These are phyloP conservation scores for Gadus macrocephalus DNA, from an alignment of 2,113 vertebrate species.

Conservation along the genomic window DNA sequence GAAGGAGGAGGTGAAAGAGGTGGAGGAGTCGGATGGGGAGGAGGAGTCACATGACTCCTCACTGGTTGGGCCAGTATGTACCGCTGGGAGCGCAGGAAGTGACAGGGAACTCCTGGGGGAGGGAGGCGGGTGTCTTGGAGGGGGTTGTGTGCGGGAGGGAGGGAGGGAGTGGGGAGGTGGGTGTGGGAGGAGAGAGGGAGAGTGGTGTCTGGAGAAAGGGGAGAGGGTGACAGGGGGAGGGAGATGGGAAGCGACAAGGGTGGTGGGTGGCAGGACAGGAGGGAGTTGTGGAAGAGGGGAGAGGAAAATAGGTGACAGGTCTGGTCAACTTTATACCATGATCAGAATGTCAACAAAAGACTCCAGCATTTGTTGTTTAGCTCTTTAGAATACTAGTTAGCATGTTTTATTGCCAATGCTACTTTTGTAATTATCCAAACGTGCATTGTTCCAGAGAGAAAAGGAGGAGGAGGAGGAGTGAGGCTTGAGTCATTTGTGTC, in stretches of 20 bases:
- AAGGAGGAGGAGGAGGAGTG: too few species aligned
- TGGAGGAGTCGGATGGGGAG: conserved; percentile 19
- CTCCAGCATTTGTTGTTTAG: too few species aligned
- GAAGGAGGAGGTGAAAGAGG: neutral
- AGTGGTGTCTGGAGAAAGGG: conserved; percentile 14
- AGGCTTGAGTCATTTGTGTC: too few species aligned
- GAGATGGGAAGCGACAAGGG: conserved; percentile 30
- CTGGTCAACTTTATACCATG: too few species aligned
- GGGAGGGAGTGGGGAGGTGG: too few species aligned
- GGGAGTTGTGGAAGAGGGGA: conserved; percentile 18
- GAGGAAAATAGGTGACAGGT: neutral
- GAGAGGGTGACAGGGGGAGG: conserved; percentile 12
- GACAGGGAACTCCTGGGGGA: conserved; percentile 60
- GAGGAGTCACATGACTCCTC: conserved; percentile 23
- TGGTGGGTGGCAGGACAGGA: conserved; percentile 54
- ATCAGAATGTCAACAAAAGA: too few species aligned
- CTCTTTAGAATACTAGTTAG: too few species aligned
- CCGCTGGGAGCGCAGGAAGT: conserved; percentile 52
- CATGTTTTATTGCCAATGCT: too few species aligned
- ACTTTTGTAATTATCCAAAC: too few species aligned
- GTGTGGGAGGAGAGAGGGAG: too few species aligned
- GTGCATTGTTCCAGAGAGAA: too few species aligned
- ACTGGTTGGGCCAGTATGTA: conserved; percentile 46
- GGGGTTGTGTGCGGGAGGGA: too few species aligned
- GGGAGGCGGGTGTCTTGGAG: conserved; percentile 10